phyloP scores from a whole-genome alignment of 2,113 vertebrate species.

The Tringa solitaria region DNA sequence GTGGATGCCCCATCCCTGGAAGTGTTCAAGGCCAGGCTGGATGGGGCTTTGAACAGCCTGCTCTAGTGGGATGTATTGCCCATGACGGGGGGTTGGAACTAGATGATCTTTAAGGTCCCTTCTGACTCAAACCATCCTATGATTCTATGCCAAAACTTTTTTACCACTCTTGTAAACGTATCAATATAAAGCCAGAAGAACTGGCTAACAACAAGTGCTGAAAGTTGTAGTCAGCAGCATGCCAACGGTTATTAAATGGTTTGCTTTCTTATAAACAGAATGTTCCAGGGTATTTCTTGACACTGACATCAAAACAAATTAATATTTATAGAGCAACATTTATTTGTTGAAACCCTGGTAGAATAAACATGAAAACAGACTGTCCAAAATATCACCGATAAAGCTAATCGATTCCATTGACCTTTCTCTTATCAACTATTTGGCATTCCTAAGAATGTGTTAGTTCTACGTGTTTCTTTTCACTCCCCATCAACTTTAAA shows the following conservation, averaged over 20 bases:
- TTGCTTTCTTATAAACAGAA: neutral
- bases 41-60: no score
- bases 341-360: neutral
- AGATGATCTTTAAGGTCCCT: no score
- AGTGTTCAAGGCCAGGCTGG: no score
- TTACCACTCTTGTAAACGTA: neutral
- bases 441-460: rapidly evolving
- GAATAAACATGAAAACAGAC: neutral
- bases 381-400: neutral
- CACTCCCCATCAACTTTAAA: neutral
- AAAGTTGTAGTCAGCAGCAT: neutral
- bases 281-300: neutral
- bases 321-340: neutral
- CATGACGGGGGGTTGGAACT: no score
- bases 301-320: neutral
- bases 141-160: neutral
- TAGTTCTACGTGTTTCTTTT: neutral
- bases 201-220: neutral
- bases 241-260: neutral
- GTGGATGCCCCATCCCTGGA: no score
- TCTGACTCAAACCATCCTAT: no score
- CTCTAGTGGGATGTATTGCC: no score
- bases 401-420: neutral
- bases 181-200: rapidly evolving
- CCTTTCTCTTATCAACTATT: neutral